Evolutionary conservation across 2,797 vertebrate genomes (phyloP).

Genomic region (Macropodus opercularis): DNA sequence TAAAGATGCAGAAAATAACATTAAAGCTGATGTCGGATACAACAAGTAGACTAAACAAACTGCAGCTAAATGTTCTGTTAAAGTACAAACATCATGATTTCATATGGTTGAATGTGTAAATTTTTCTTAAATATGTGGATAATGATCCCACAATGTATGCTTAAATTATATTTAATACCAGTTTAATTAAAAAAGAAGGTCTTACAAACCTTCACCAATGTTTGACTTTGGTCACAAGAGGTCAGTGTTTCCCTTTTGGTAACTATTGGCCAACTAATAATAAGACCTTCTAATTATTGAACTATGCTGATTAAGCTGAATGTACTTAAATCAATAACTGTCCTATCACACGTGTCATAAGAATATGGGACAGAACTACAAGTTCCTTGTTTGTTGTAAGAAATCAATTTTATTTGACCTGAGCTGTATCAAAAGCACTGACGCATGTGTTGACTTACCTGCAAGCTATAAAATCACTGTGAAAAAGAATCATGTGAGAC

Average conservation of each 20-base stretch:
- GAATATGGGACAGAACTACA: neutral
- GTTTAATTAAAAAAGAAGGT: no score
- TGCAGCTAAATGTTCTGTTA: neutral
- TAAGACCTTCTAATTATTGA: no score
- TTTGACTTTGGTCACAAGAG: slow-evolving; percentile 58
- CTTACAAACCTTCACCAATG: neutral
- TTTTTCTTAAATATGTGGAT: no score
- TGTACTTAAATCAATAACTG: no score
- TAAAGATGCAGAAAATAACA: slow-evolving; percentile 22
- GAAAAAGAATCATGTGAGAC: neutral
- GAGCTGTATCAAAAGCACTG: no score
- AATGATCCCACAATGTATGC: no score
- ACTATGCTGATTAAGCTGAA: no score
- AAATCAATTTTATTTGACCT: no score
- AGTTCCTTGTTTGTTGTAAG: no score
- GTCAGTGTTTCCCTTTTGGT: slow-evolving; percentile 65
- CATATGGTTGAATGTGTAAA: neutral
- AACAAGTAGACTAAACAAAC: neutral
- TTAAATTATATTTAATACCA: no score
- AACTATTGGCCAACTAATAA: neutral
- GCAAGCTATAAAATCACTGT: neutral
- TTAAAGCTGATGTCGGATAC: neutral
- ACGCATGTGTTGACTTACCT: no score
- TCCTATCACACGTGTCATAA: no score
- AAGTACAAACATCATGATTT: neutral